Conservation (phyloP, 1,140 invertebrate species). For the Heterodera carotae region DNA sequence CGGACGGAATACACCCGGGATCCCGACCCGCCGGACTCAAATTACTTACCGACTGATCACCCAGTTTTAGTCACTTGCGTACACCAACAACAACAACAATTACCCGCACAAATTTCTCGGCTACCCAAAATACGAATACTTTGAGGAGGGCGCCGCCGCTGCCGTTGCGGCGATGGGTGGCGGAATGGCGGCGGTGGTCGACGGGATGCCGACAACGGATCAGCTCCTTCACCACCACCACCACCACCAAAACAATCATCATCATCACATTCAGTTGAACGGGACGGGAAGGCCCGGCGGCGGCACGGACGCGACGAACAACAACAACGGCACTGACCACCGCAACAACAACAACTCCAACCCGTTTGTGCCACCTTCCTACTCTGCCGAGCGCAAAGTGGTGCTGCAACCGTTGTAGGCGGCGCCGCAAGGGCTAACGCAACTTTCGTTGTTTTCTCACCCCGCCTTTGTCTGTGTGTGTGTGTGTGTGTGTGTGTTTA, state of each 20-base stretch:
- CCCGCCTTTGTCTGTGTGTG: too few species aligned
- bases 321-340: constrained; percentile 8
- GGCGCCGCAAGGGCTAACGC: too few species aligned
- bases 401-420: constrained; percentile 62
- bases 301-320: too few species aligned
- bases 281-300: neutral
- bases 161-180: constrained; percentile 5
- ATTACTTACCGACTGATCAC: too few species aligned
- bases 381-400: constrained; percentile 59
- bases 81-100: constrained; percentile 14
- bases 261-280: too few species aligned
- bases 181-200: neutral
- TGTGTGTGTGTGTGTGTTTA: too few species aligned
- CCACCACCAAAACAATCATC: constrained; percentile 13
- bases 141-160: constrained; percentile 4
- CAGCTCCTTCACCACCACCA: neutral
- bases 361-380: constrained; percentile 58
- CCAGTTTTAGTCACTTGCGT: too few species aligned
- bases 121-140: constrained; percentile 35
- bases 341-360: constrained; percentile 36
- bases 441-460: too few species aligned
- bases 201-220: neutral
- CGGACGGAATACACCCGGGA: too few species aligned
- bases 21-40: too few species aligned
- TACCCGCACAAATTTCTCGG: constrained; percentile 24